phyloP scores from a whole-genome alignment of 2,888 invertebrate species.

The Hydrotaea cyrtoneurina region DNA sequence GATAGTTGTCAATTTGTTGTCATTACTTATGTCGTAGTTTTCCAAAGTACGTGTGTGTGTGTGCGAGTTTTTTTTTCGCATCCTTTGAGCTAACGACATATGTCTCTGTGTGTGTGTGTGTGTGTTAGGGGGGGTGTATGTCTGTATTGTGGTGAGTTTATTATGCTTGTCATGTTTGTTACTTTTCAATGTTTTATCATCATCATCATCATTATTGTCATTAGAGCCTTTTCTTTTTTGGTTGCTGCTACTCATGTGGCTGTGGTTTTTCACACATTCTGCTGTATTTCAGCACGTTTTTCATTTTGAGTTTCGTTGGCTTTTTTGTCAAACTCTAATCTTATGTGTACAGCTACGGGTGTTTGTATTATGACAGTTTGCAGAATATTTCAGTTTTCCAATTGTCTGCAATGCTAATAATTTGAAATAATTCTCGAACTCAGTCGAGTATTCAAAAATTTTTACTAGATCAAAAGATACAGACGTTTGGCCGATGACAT shows the following conservation, averaged over 20 bases:
- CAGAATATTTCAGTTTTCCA: too few relatives aligned
- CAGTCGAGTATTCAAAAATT: too few relatives aligned
- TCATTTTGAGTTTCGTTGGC: slow-evolving; percentile 30
- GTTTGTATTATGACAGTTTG: too few relatives aligned
- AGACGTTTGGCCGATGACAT: too few relatives aligned
- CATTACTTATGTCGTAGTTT: slow-evolving; percentile 11
- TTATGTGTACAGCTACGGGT: not conserved
- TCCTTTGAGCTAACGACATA: not conserved
- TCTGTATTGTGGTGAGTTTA: slow-evolving; percentile 21
- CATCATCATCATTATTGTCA: slow-evolving; percentile 50
- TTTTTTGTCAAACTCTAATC: slow-evolving; percentile 15
- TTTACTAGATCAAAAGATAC: too few relatives aligned
- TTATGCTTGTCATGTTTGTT: slow-evolving; percentile 57
- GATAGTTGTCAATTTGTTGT: slow-evolving; percentile 46
- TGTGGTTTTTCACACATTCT: slow-evolving; percentile 30
- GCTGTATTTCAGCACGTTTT: slow-evolving; percentile 34
- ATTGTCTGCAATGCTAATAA: too few relatives aligned
- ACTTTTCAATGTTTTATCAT: slow-evolving; percentile 52
- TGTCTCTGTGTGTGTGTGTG: slow-evolving; percentile 1
- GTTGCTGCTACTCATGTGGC: not conserved
- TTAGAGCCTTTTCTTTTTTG: slow-evolving; percentile 44
- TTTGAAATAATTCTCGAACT: too few relatives aligned
- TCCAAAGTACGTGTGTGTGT: not conserved
- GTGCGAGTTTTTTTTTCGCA: not conserved
- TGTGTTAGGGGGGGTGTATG: slow-evolving; percentile 1